A percentile compares a stretch with the other conserved stretches of the same genome.
Evolutionary conservation across 2,797 vertebrate species (phyloP).

Genomic region (Urophycis tenuis): DNA sequence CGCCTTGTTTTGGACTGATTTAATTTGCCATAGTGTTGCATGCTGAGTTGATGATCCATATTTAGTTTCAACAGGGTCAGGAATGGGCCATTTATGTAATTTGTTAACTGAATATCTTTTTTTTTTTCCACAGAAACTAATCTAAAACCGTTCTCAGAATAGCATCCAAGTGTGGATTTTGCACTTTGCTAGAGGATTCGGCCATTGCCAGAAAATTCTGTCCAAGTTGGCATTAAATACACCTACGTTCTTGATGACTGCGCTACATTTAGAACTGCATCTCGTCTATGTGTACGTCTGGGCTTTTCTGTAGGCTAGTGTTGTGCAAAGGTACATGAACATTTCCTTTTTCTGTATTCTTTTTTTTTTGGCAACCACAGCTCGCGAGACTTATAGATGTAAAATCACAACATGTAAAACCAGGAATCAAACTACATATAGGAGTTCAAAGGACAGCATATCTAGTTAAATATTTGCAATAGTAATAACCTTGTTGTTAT

Average conservation of each 20-base stretch:
- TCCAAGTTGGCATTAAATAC: not conserved
- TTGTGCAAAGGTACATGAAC: not conserved
- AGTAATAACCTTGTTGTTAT: not conserved
- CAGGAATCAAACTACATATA: too few species aligned
- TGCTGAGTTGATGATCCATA: not conserved
- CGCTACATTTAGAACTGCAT: not conserved
- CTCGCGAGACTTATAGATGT: not conserved
- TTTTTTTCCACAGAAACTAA: not conserved
- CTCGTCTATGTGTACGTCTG: not conserved
- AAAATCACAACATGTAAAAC: not conserved
- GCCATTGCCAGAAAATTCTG: not conserved
- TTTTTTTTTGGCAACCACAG: not conserved
- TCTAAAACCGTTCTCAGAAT: not conserved
- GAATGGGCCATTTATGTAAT: not conserved
- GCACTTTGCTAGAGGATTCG: not conserved
- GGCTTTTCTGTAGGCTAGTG: not conserved
- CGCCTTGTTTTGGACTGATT: not conserved
- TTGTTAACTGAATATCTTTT: not conserved
- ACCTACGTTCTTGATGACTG: not conserved
- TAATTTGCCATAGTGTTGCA: not conserved
- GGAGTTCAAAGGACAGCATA: too few species aligned
- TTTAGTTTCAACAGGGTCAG: not conserved
- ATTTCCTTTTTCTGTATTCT: not conserved
- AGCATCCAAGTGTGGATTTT: slow-evolving; percentile 1
- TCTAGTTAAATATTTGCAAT: too few species aligned